Evolutionary conservation across 2,797 vertebrate species (phyloP).

Genomic region (Syngnathus acus): DNA sequence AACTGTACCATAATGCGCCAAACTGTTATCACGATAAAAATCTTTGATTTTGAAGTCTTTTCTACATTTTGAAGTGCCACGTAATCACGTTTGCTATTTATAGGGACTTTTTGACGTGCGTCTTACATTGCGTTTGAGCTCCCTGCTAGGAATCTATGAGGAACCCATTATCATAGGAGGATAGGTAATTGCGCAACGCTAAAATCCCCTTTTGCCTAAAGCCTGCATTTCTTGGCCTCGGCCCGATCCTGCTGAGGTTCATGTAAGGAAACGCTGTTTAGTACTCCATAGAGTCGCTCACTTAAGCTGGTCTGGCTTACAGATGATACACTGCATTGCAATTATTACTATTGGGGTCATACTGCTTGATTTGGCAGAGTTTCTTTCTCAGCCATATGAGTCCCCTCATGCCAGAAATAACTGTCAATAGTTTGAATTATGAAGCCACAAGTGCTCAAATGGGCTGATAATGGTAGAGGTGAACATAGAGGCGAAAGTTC

Average conservation of each 20-base stretch:
- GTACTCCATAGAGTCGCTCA: constrained; percentile 15
- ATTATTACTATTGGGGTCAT: constrained; percentile 66
- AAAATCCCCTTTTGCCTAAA: constrained; percentile 1
- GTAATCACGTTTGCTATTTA: neutral
- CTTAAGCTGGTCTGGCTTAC: constrained; percentile 21
- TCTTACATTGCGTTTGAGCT: neutral
- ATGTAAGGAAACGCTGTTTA: constrained; percentile 1
- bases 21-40: neutral
- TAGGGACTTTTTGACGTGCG: neutral
- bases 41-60: neutral
- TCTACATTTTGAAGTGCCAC: neutral
- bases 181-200: neutral
- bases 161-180: neutral
- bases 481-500: constrained; percentile 27
- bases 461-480: constrained; percentile 16
- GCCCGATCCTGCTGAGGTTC: neutral
- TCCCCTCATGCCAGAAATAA: constrained; percentile 46
- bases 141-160: neutral
- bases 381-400: constrained; percentile 35
- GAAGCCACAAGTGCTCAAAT: neutral
- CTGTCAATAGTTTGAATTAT: constrained; percentile 10
- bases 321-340: constrained; percentile 56
- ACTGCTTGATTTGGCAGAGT: constrained; percentile 58
- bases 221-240: neutral
- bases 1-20: neutral